Percentiles rank a stretch among this genome's conserved stretches.
Conservation (phyloP, 2,797 vertebrate genomes). For the Chlorospingus flavigularis region DNA sequence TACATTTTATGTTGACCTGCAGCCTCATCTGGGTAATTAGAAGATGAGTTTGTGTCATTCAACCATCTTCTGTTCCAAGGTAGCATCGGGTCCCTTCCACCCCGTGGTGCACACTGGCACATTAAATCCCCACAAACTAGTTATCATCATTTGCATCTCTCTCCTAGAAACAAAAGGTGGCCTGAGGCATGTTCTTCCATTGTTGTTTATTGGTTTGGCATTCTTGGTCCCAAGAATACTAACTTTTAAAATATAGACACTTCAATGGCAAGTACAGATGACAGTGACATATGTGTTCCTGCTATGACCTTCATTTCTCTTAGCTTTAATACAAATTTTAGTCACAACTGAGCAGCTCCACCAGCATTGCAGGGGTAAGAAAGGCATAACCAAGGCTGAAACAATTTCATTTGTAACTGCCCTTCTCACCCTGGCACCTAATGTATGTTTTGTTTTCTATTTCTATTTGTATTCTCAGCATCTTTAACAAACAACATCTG, state of each 20-base stretch:
- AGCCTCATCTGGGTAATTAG: neutral
- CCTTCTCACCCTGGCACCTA: neutral
- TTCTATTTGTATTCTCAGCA: neutral
- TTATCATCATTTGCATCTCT: neutral
- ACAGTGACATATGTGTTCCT: neutral
- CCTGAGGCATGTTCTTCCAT: neutral
- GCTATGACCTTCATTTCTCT: neutral
- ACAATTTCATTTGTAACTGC: neutral
- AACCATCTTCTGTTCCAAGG: neutral
- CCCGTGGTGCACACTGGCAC: accelerated
- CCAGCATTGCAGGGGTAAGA: neutral
- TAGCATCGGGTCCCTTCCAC: neutral
- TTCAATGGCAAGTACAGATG: neutral
- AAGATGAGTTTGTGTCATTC: neutral
- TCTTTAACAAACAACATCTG: neutral
- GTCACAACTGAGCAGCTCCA: neutral
- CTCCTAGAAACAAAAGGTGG: neutral
- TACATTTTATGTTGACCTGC: neutral
- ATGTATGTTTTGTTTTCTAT: neutral
- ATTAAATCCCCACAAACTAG: neutral
- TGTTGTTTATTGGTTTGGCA: neutral
- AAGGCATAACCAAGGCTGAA: neutral
- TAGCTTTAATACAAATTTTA: neutral
- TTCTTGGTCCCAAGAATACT: neutral
- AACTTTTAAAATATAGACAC: neutral